These are phyloP conservation scores for Melanargia galathea DNA, from an alignment of 2,888 invertebrate species.

Conservation along the genomic window DNA sequence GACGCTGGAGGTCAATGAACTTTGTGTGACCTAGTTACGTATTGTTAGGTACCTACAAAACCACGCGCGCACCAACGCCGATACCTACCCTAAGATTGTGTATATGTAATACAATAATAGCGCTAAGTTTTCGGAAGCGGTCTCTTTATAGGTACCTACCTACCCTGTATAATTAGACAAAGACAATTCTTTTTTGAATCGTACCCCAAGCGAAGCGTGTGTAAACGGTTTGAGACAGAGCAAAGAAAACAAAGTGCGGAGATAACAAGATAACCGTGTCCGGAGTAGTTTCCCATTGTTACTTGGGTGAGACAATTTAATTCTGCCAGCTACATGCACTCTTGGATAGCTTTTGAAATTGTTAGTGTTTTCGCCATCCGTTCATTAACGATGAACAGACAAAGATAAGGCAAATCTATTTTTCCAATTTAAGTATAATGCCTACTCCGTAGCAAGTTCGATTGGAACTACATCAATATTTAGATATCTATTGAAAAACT, in stretches of 20 bases:
- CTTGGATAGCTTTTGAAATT: slow-evolving; percentile 43
- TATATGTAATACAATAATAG: too few relatives aligned
- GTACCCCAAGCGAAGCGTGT: slow-evolving; percentile 35
- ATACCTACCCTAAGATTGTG: too few relatives aligned
- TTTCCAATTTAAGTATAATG: not conserved
- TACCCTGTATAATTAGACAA: too few relatives aligned
- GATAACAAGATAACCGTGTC: slow-evolving; percentile 71
- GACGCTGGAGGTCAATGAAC: too few relatives aligned
- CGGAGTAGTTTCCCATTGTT: slow-evolving; percentile 62
- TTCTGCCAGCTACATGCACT: slow-evolving; percentile 65
- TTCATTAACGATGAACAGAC: not conserved
- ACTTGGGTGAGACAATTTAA: slow-evolving; percentile 73
- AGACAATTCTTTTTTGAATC: slow-evolving; percentile 32
- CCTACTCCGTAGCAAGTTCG: not conserved
- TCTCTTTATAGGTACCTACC: too few relatives aligned
- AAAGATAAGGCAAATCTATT: not conserved
- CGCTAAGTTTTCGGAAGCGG: too few relatives aligned
- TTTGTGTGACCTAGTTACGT: too few relatives aligned
- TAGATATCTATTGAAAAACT: too few relatives aligned
- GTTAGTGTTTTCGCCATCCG: slow-evolving; percentile 3
- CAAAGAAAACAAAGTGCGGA: slow-evolving; percentile 56
- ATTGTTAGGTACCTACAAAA: too few relatives aligned
- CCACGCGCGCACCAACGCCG: too few relatives aligned
- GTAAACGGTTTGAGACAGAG: slow-evolving; percentile 37
- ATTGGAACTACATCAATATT: too few relatives aligned